Evolutionary conservation across 2,797 vertebrate genomes (phyloP).

Genomic region (Sebastes flavidus): DNA sequence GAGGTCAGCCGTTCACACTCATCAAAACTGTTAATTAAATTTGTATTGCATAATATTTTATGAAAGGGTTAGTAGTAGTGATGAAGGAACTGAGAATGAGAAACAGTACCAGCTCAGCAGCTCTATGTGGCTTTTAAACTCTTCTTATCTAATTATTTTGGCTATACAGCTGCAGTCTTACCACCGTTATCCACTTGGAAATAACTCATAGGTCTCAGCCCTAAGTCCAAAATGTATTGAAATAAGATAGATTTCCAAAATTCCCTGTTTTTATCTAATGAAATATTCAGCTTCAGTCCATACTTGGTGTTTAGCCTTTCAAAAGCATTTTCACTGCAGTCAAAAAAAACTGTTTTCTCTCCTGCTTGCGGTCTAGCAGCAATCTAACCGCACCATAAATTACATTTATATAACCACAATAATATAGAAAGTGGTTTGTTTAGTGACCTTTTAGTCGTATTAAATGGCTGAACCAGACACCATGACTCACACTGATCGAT

Average conservation of each 20-base stretch:
- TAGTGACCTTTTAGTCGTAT: constrained; percentile 18
- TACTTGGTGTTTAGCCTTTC: too few relatives aligned
- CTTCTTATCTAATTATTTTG: background rate
- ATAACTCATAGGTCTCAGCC: background rate
- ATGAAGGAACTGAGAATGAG: background rate
- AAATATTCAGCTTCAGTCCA: too few relatives aligned
- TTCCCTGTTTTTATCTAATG: too few relatives aligned
- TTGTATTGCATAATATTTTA: background rate
- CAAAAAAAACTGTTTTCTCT: too few relatives aligned
- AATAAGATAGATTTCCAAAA: too few relatives aligned
- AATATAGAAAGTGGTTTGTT: background rate
- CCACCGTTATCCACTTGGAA: background rate
- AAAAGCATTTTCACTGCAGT: too few relatives aligned
- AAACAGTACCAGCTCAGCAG: background rate
- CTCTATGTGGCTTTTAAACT: background rate
- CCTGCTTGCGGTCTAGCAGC: too few relatives aligned
- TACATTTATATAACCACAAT: background rate
- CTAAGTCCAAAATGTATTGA: too few relatives aligned
- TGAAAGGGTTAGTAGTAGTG: background rate
- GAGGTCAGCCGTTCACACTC: background rate
- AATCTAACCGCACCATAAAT: background rate
- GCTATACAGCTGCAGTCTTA: background rate
- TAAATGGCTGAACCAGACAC: background rate
- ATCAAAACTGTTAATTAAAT: background rate
- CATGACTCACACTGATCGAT: background rate